Percentiles rank a stretch among this genome's conserved stretches.
Evolutionary conservation across 2,888 invertebrate species (phyloP).

Genomic region (Trichacis sp.): DNA sequence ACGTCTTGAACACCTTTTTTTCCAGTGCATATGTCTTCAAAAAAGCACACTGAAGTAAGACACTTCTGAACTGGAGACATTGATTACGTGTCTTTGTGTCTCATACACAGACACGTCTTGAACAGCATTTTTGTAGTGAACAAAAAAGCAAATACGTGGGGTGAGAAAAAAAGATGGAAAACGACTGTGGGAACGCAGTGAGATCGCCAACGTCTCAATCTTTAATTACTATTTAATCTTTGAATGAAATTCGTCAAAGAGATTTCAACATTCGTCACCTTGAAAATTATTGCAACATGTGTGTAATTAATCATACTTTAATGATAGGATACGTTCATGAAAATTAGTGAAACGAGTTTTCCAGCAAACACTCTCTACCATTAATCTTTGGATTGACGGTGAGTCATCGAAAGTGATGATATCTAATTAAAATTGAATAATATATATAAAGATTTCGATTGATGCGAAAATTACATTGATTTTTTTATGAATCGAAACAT

Average conservation of each 20-base stretch:
- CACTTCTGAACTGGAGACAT: too few relatives aligned
- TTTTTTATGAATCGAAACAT: too few relatives aligned
- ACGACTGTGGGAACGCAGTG: background rate
- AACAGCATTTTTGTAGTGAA: background rate
- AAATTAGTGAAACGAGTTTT: background rate
- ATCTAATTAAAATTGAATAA: background rate
- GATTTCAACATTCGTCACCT: background rate
- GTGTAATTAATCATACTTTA: background rate
- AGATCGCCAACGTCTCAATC: background rate
- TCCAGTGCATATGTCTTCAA: too few relatives aligned
- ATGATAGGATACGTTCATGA: background rate
- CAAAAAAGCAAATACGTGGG: conserved; percentile 30
- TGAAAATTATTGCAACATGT: background rate
- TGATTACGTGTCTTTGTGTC: too few relatives aligned
- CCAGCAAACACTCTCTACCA: background rate
- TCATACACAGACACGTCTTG: too few relatives aligned
- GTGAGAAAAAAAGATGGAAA: conserved; percentile 21
- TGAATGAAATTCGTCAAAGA: background rate
- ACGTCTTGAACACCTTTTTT: too few relatives aligned
- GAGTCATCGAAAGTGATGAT: background rate
- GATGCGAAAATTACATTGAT: too few relatives aligned
- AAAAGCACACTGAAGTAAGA: too few relatives aligned
- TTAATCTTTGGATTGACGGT: background rate
- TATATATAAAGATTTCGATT: too few relatives aligned
- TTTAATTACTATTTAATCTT: background rate